Conservation (phyloP, 2,888 invertebrate genomes). For the Phengaris arion region DNA sequence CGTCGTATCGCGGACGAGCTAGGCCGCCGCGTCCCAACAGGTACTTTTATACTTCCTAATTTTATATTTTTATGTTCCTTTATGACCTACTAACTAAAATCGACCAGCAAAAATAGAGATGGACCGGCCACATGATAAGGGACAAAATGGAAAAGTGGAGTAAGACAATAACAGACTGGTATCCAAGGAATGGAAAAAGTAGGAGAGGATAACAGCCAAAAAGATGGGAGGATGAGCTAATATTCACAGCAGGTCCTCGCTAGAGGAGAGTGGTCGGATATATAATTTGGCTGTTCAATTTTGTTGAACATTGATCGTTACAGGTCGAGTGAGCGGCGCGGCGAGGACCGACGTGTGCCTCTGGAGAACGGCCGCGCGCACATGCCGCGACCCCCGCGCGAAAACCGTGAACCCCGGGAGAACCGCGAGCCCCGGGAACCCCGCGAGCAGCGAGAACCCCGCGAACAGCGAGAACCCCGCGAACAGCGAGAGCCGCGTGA, state of each 20-base stretch:
- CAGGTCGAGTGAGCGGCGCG: slow-evolving; percentile 56
- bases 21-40: slow-evolving; percentile 56
- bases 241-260: no score
- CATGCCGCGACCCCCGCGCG: slow-evolving; percentile 49
- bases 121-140: no score
- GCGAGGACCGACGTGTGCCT: slow-evolving; percentile 55
- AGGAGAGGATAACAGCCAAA: no score
- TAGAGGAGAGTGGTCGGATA: no score
- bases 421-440: slow-evolving; percentile 39
- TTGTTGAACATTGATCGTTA: background rate
- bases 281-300: no score
- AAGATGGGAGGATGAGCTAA: no score
- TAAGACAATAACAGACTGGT: no score
- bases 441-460: slow-evolving; percentile 37
- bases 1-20: slow-evolving; percentile 48
- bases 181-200: no score
- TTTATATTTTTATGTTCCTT: no score
- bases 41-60: slow-evolving; percentile 38
- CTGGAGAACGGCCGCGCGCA: slow-evolving; percentile 66
- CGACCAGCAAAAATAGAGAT: no score
- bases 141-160: no score
- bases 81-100: no score
- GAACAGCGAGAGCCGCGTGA: slow-evolving; percentile 38
- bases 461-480: slow-evolving; percentile 36
- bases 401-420: slow-evolving; percentile 45